A percentile compares a stretch with the other conserved stretches of the same genome.
Conservation (phyloP, 2,113 vertebrate species). For the Steatornis caripensis region DNA sequence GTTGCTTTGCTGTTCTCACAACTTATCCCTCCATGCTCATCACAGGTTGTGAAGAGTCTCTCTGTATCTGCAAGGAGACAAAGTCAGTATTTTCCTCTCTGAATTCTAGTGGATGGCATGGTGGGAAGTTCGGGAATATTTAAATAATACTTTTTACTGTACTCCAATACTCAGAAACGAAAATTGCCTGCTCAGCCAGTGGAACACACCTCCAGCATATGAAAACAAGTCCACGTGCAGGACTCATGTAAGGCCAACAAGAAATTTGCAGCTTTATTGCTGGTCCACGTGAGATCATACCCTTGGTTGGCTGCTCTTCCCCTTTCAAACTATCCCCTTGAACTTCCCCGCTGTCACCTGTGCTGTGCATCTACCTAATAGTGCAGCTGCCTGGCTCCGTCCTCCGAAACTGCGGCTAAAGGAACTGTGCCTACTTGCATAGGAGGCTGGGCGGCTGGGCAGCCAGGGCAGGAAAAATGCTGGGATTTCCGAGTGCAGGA, state of each 20-base stretch:
- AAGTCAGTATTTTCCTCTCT: background rate
- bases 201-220: background rate
- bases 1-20: background rate
- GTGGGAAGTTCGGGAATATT: background rate
- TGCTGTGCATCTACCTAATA: constrained; percentile 86
- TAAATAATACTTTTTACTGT: background rate
- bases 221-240: background rate
- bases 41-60: background rate
- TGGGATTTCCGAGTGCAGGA: constrained; percentile 87
- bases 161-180: background rate
- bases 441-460: constrained; percentile 95
- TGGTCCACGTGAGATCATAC: constrained; percentile 39
- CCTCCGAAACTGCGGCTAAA: constrained; percentile 99
- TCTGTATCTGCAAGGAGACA: background rate
- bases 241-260: background rate
- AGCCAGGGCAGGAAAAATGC: constrained; percentile 94
- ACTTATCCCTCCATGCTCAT: background rate
- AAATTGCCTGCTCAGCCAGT: background rate
- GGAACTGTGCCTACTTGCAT: constrained; percentile 98
- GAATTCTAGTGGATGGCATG: background rate
- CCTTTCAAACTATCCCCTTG: constrained; percentile 5
- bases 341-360: constrained; percentile 34
- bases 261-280: background rate
- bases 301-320: constrained; percentile 33
- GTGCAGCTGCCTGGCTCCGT: constrained; percentile 95